phyloP scores from a whole-genome alignment of 2,888 invertebrate genomes.

The Oscheius sp. region DNA sequence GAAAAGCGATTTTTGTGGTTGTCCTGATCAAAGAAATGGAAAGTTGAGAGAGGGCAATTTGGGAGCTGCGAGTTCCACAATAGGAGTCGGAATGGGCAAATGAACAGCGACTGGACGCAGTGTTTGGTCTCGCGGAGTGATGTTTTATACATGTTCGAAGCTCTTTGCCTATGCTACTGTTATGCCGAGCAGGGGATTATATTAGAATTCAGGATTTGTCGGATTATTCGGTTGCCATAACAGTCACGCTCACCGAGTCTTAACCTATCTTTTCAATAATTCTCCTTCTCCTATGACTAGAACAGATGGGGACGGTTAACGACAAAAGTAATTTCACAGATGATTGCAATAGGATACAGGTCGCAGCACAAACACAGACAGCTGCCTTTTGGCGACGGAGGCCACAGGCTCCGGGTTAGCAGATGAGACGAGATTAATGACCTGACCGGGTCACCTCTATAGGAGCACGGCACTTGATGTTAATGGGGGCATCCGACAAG shows the following conservation, averaged over 20 bases:
- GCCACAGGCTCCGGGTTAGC: slow-evolving; percentile 12
- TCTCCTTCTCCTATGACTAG: background rate
- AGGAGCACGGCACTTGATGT: slow-evolving; percentile 20
- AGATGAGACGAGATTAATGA: slow-evolving; percentile 31
- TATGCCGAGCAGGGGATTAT: slow-evolving; percentile 4
- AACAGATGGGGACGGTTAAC: background rate
- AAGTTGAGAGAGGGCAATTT: slow-evolving; percentile 8
- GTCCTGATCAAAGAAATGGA: background rate
- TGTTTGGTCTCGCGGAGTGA: slow-evolving; percentile 24
- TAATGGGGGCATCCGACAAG: no score
- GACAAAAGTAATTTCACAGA: slow-evolving; percentile 5
- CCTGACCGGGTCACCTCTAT: slow-evolving; percentile 25
- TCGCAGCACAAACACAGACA: slow-evolving; percentile 27
- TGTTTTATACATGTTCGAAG: slow-evolving; percentile 30
- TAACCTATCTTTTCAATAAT: no score
- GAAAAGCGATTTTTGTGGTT: background rate
- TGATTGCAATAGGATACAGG: slow-evolving; percentile 18
- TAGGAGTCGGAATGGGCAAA: slow-evolving; percentile 27
- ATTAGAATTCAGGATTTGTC: no score
- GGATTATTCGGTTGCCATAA: no score
- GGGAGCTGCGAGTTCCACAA: background rate
- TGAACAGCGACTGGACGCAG: slow-evolving; percentile 22
- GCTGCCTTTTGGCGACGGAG: slow-evolving; percentile 18
- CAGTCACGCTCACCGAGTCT: no score
- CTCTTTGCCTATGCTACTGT: slow-evolving; percentile 4